Base-by-base conservation (phyloP, 1,140 invertebrate species). In the Calephelis virginiensis region DNA sequence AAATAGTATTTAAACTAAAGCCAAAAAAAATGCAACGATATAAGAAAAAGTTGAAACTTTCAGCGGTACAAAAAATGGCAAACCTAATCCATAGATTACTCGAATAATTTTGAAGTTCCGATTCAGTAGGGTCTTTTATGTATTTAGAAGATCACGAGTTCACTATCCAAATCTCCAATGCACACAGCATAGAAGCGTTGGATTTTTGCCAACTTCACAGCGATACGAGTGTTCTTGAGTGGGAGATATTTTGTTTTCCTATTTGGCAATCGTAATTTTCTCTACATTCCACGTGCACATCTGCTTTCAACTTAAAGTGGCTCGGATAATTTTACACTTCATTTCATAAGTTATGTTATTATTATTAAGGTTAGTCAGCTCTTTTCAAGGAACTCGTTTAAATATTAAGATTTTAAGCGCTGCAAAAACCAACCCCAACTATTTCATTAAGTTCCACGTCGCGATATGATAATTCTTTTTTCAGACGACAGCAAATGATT, bases 171-270 rank as follows among this genome's bases (percentile, higher is more conserved):
- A 59, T 59, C 53, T 59, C 37, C 7, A 56, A 59, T 38, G 50
- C 10, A 38, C 28, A 59, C 53, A 37, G 53, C 53, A 59, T 56
- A 14, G 37, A 56, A 59, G 53, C 53, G 6, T 59, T 59, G 53
- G 53, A 59, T 37, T 59, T 7, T n/a, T 59, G 53, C 53, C 53
- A 59, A 59, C 11, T 59, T 37, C 53, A n/a, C 53, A 59, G 53
- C 37, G 37, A 59, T 59, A 59, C 53, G 53, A 59, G 28, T 59
- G 53, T 59, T 38, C 53, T 59, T 37, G 53, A 59, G 53, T 37
- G 53, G 53, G 28, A 38, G 53, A 59, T 59, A 59, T 59, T 59
- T 59, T 59, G 53, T 59, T 59, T 59, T 59, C 53, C 37, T 59
- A 59, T 59, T 59, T 59, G 53, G 53, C 53, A n/a, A 28, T 38